A percentile compares a stretch with the other conserved stretches of the same genome.
phyloP scores from a whole-genome alignment of 2,113 vertebrate species.

The Pseudorhombus dupliciocellatus region DNA sequence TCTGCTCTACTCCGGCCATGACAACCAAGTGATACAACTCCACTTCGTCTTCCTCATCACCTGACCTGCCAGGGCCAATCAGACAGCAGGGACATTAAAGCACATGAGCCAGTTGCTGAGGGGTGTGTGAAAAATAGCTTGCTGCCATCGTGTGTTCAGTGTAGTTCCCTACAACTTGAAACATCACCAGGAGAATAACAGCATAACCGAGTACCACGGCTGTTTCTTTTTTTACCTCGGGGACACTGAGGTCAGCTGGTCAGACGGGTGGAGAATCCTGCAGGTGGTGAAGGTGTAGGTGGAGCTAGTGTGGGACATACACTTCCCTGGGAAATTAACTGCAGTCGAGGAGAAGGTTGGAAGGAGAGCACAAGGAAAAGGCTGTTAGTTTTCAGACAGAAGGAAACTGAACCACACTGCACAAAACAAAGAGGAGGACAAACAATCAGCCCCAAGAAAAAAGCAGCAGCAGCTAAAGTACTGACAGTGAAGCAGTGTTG shows the following conservation, averaged over 20 bases:
- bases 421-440: not conserved
- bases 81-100: slow-evolving; percentile 61
- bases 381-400: slow-evolving; percentile 25
- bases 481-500: not conserved
- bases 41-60: slow-evolving; percentile 88
- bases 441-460: slow-evolving; percentile 36
- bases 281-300: slow-evolving; percentile 99
- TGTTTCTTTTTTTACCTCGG: slow-evolving; percentile 88
- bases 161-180: slow-evolving; percentile 2
- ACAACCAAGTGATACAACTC: slow-evolving; percentile 87
- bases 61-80: slow-evolving; percentile 89
- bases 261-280: slow-evolving; percentile 96
- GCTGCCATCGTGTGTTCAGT: slow-evolving; percentile 23
- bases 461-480: slow-evolving; percentile 28
- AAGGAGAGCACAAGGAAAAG: slow-evolving; percentile 27
- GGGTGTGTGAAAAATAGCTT: not conserved
- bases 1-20: slow-evolving; percentile 89
- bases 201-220: no score
- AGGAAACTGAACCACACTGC: not conserved
- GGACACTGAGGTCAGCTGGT: slow-evolving; percentile 93
- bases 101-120: not conserved
- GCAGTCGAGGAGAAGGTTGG: slow-evolving; percentile 43
- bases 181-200: not conserved
- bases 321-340: slow-evolving; percentile 97
- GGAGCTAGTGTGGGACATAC: slow-evolving; percentile 96